Evolutionary conservation across 2,888 invertebrate species (phyloP).

Genomic region (Lasioglossum morio): DNA sequence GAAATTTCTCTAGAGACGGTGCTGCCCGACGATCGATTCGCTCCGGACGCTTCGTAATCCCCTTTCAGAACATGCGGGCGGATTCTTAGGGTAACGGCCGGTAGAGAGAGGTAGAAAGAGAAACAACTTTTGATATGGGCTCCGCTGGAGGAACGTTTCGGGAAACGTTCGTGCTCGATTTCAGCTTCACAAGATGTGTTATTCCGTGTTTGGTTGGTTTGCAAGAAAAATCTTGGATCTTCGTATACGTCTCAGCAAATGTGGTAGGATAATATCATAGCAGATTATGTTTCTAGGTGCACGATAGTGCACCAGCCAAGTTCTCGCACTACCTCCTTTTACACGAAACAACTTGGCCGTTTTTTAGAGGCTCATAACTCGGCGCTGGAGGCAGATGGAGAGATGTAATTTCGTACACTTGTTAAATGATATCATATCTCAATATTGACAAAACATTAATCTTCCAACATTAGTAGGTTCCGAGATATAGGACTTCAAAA

Average conservation of each 20-base stretch:
- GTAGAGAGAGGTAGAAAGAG: neutral
- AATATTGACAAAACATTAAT: too few relatives aligned
- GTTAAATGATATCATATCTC: too few relatives aligned
- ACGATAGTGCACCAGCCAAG: too few relatives aligned
- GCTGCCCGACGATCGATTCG: constrained; percentile 12
- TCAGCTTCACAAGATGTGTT: neutral
- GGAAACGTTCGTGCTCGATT: neutral
- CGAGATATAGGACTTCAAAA: too few relatives aligned
- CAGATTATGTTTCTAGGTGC: too few relatives aligned
- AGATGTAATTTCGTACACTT: too few relatives aligned
- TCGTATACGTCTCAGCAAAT: constrained; percentile 23
- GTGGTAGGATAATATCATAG: too few relatives aligned
- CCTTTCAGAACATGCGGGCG: constrained; percentile 12
- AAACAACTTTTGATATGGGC: neutral
- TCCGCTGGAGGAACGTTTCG: neutral
- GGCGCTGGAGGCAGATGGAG: too few relatives aligned
- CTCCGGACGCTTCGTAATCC: constrained; percentile 22
- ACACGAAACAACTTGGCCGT: too few relatives aligned
- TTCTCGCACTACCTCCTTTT: too few relatives aligned
- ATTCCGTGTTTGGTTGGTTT: neutral
- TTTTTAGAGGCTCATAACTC: too few relatives aligned
- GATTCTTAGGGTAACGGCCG: neutral
- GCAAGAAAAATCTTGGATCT: neutral
- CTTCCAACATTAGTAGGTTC: too few relatives aligned
- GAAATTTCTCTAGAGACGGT: neutral